Percentiles rank a stretch among this genome's conserved stretches.
Evolutionary conservation across 2,797 vertebrate genomes (phyloP).

Genomic region (Brachyrhaphis roseni): DNA sequence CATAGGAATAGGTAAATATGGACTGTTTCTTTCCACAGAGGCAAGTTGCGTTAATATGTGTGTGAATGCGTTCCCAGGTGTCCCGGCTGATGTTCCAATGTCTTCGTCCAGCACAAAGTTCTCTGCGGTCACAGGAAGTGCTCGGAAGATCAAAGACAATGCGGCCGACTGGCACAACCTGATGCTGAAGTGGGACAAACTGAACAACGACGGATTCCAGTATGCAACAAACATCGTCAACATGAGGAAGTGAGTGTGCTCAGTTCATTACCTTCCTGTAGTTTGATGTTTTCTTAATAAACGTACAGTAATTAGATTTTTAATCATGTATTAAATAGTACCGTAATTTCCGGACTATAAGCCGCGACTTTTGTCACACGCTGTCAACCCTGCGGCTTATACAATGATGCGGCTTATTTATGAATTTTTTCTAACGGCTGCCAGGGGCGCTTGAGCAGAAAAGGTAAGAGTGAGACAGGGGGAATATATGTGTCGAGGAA

Average conservation of each 20-base stretch:
- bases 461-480: too few species aligned
- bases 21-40: background rate
- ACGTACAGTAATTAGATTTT: background rate
- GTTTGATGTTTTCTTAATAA: background rate
- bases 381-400: too few species aligned
- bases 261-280: background rate
- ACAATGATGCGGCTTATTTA: too few species aligned
- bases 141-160: conserved; percentile 91
- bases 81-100: conserved; percentile 18
- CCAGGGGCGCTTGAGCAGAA: too few species aligned
- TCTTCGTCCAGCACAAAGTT: conserved; percentile 75
- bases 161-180: conserved; percentile 96
- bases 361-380: too few species aligned
- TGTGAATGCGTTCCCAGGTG: conserved; percentile 29
- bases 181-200: conserved; percentile 88
- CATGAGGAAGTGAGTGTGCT: conserved; percentile 78
- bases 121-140: conserved; percentile 84
- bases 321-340: background rate
- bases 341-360: too few species aligned
- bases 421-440: too few species aligned
- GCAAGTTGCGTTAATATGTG: background rate
- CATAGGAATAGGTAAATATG: background rate
- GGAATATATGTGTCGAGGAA: too few species aligned
- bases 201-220: conserved; percentile 84
- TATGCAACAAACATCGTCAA: conserved; percentile 84